These are phyloP conservation scores for Chaetorhynchus papuensis DNA, from an alignment of 2,113 vertebrate genomes.

Conservation along the genomic window DNA sequence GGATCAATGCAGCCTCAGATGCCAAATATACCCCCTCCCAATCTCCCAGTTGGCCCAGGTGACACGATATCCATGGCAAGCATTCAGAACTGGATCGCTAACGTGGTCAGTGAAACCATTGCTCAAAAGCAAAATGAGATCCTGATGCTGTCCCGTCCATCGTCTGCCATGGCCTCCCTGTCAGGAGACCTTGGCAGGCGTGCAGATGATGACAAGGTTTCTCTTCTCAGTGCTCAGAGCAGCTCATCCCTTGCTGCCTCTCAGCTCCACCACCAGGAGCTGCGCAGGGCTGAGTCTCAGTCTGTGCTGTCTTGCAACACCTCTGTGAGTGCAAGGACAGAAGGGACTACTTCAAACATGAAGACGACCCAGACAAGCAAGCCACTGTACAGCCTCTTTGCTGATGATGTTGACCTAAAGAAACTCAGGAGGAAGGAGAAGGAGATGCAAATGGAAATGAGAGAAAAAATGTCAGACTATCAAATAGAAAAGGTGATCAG, in stretches of 20 bases:
- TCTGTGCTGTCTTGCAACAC: constrained; percentile 74
- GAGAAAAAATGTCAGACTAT: constrained; percentile 85
- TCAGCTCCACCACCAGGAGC: constrained; percentile 33
- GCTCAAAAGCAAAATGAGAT: constrained; percentile 90
- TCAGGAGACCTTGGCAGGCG: constrained; percentile 45
- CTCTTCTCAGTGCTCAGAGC: constrained; percentile 74
- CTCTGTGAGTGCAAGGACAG: constrained; percentile 4
- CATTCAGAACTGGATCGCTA: constrained; percentile 96
- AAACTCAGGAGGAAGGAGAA: constrained; percentile 86
- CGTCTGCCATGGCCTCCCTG: constrained; percentile 71
- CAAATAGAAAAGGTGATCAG: constrained; percentile 87
- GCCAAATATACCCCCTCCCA: constrained; percentile 67
- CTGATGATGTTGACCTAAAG: constrained; percentile 85
- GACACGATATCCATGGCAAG: constrained; percentile 85
- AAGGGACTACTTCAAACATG: constrained; percentile 36
- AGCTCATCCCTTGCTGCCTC: constrained; percentile 64
- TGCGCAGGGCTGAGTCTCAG: constrained; percentile 30
- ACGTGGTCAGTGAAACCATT: constrained; percentile 88
- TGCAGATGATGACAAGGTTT: constrained; percentile 79
- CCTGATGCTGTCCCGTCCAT: constrained; percentile 59
- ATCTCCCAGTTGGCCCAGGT: constrained; percentile 77
- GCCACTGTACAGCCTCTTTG: constrained; percentile 89
- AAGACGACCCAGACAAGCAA: constrained; percentile 85
- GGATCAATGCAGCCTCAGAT: background rate
- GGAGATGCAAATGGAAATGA: constrained; percentile 85